Evolutionary conservation across 2,888 invertebrate species (phyloP).

Genomic region (Mystacides longicornis): DNA sequence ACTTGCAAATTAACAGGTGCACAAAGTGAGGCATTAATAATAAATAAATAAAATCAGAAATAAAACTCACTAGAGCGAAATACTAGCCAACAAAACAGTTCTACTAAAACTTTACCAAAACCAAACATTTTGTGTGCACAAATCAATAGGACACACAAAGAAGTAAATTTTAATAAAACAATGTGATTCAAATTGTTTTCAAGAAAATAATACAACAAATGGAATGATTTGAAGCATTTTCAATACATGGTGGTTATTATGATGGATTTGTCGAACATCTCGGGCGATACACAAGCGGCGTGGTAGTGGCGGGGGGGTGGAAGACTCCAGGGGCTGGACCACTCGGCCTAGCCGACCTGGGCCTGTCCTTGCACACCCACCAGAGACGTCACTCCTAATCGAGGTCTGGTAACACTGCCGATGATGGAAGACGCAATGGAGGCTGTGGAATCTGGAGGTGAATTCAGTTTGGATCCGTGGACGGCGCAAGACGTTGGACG

Average conservation of each 20-base stretch:
- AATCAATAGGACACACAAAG: no score
- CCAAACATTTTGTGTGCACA: no score
- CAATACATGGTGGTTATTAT: conserved; percentile 25
- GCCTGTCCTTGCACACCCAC: conserved; percentile 41
- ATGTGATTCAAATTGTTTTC: no score
- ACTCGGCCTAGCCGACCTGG: conserved; percentile 52
- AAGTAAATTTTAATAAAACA: no score
- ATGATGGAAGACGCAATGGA: conserved; percentile 43
- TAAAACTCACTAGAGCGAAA: no score
- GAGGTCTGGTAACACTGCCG: conserved; percentile 42
- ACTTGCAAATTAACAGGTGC: no score
- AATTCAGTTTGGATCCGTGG: conserved; percentile 60
- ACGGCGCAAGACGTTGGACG: conserved; percentile 56
- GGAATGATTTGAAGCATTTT: conserved; percentile 21
- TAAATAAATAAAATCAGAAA: no score
- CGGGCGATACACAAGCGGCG: conserved; percentile 25
- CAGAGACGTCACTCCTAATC: conserved; percentile 67
- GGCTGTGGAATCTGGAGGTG: conserved; percentile 77
- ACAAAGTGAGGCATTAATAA: no score
- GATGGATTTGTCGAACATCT: conserved; percentile 26
- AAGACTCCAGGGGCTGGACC: conserved; percentile 31
- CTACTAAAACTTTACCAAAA: no score
- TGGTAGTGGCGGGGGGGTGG: conserved; percentile 23
- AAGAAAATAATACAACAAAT: no score
- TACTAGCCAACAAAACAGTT: no score